Evolutionary conservation across 2,797 vertebrate species (phyloP), one percentile per base, ranked within the genome.

Genomic region (Oreonectes daqikongensis): DNA sequence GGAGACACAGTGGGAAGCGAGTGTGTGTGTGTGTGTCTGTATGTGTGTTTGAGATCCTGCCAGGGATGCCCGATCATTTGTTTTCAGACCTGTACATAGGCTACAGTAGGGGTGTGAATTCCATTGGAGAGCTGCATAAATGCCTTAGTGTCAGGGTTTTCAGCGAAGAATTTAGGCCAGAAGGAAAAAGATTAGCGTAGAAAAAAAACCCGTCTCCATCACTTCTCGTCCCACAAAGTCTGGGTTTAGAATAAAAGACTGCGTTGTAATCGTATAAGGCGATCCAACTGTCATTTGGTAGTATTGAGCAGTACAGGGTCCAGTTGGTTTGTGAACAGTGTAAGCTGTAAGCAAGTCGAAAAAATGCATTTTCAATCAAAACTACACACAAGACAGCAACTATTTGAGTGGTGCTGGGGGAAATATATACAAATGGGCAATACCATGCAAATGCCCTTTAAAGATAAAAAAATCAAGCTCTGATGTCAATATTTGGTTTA

Each of bases 101-200:
- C n/a, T n/a, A 52, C 46, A 70, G 66, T 77, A 69, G 22, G 44
- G 22, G 7, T 70, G 57, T 70, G 55, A 63, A 38, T 69, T 63
- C 22, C 66, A 17, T 63, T 40, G 57, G 18, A 69, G 57, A 70
- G 67, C 46, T 1, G 32, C 67, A 63, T 77, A 69, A 77, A 69
- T 77, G 57, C 14, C 57, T 77, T 61, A 64, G 67, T 77, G 67
- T 70, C 57, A 69, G 32, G 22, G 57, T 40, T 70, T 40, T 69
- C 32, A 40, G 69, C 53, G 60, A 76, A 44, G 24, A 69, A 61
- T 53, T 77, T 63, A 46, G 75, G 22, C 66, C 67, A 77, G 55
- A 77, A 69, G 75, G 66, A 63, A 69, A 77, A 70, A 20, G 55
- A 69, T 77, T 61, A 76, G 42, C 2, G 42, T 60, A 15, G 42